phyloP scores from a whole-genome alignment of 1,140 invertebrate species.

The Polypedilum vanderplanki region DNA sequence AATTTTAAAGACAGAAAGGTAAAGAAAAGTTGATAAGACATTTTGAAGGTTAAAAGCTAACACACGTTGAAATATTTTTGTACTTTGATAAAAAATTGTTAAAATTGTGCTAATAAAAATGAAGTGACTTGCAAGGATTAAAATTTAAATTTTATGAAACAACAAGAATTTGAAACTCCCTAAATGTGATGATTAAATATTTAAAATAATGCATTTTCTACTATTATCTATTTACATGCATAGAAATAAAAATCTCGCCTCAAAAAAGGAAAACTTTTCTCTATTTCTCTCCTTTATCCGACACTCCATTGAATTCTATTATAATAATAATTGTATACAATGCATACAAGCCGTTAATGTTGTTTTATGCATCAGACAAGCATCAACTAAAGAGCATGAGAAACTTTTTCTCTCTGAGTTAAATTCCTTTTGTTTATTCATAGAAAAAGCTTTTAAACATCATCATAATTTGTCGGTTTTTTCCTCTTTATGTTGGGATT shows the following conservation, averaged over 20 bases:
- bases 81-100: too few relatives aligned
- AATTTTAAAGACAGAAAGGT: neutral
- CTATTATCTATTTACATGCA: neutral
- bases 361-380: slow-evolving; percentile 8
- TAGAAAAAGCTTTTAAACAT: slow-evolving; percentile 23
- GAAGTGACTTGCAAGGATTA: too few relatives aligned
- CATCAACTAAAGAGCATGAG: neutral
- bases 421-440: slow-evolving; percentile 27
- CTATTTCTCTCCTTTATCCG: too few relatives aligned
- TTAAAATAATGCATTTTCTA: neutral
- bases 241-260: neutral
- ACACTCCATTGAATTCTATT: slow-evolving; percentile 1
- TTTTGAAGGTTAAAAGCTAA: too few relatives aligned
- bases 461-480: neutral
- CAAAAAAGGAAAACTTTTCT: neutral
- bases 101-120: too few relatives aligned
- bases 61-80: too few relatives aligned
- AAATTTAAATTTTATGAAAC: too few relatives aligned
- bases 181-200: too few relatives aligned
- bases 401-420: slow-evolving; percentile 20
- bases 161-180: too few relatives aligned
- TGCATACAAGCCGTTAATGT: slow-evolving; percentile 21
- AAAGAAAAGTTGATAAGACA: neutral
- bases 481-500: neutral
- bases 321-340: neutral